phyloP scores from a whole-genome alignment of 2,113 vertebrate genomes.

The Hiodon tergisus region DNA sequence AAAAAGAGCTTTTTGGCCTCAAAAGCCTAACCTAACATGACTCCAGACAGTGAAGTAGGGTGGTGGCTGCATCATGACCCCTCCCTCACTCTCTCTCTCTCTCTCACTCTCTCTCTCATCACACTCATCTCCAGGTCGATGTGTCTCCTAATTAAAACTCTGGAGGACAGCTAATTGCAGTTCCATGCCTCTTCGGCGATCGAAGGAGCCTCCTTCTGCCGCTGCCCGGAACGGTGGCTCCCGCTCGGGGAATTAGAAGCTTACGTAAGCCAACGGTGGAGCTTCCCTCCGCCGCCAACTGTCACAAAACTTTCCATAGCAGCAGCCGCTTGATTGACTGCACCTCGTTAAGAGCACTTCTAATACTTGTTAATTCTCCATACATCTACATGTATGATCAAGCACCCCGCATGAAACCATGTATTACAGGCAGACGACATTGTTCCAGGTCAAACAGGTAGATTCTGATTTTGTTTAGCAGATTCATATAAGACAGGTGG shows the following conservation, averaged over 20 bases:
- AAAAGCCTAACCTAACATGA: too few relatives aligned
- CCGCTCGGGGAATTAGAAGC: conserved; percentile 18
- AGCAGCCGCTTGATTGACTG: conserved; percentile 6
- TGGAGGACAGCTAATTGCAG: conserved; percentile 26
- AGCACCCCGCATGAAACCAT: too few relatives aligned
- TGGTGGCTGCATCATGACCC: neutral
- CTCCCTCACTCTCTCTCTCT: neutral
- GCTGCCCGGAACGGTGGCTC: conserved; percentile 16
- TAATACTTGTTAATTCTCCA: conserved; percentile 2
- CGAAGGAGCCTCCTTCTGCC: conserved; percentile 1
- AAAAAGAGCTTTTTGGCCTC: too few relatives aligned
- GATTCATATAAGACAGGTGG: too few relatives aligned
- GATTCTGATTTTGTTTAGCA: too few relatives aligned
- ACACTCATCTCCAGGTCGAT: conserved; percentile 14
- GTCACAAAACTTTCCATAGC: neutral
- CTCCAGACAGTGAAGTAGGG: too few relatives aligned
- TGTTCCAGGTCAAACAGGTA: too few relatives aligned
- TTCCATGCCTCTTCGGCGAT: conserved; percentile 18
- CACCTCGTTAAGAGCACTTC: conserved; percentile 19
- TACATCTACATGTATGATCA: too few relatives aligned
- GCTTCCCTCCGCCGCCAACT: neutral
- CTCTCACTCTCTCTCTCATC: neutral
- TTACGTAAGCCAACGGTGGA: conserved; percentile 12
- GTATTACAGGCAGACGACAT: too few relatives aligned
- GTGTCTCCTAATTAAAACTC: conserved; percentile 27